Conservation (phyloP, 2,113 vertebrate genomes). For the Opisthocomus hoazin region DNA sequence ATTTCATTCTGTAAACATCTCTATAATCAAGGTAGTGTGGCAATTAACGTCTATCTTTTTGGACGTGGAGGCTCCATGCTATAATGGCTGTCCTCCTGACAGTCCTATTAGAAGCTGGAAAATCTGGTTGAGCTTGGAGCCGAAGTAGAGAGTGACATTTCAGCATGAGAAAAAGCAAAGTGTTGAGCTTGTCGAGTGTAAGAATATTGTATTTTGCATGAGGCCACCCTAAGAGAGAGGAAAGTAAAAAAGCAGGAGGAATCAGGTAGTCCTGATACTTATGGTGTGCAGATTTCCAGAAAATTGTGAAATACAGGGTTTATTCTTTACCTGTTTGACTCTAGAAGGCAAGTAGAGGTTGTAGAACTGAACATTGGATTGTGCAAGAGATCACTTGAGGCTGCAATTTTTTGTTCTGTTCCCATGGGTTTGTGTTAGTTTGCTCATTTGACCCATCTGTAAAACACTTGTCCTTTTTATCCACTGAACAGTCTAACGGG, state of each 20-base stretch:
- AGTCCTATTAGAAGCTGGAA: slow-evolving; percentile 2
- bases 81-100: slow-evolving; percentile 8
- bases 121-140: background rate
- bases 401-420: background rate
- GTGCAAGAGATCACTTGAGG: background rate
- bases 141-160: background rate
- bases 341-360: background rate
- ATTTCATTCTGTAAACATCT: slow-evolving; percentile 40
- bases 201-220: background rate
- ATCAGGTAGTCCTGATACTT: background rate
- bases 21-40: background rate
- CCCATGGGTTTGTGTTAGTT: background rate
- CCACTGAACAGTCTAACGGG: background rate
- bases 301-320: background rate
- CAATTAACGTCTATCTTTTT: background rate
- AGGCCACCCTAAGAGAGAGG: background rate
- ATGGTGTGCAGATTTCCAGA: background rate
- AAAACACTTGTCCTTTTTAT: slow-evolving; percentile 12
- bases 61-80: background rate
- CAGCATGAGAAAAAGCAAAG: background rate
- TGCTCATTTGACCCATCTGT: slow-evolving; percentile 5
- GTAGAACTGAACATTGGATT: background rate
- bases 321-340: background rate
- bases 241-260: background rate
- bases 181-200: slow-evolving; percentile 4